Evolutionary conservation across 1,140 invertebrate genomes (phyloP).

Genomic region (Protaetia brevitarsis): DNA sequence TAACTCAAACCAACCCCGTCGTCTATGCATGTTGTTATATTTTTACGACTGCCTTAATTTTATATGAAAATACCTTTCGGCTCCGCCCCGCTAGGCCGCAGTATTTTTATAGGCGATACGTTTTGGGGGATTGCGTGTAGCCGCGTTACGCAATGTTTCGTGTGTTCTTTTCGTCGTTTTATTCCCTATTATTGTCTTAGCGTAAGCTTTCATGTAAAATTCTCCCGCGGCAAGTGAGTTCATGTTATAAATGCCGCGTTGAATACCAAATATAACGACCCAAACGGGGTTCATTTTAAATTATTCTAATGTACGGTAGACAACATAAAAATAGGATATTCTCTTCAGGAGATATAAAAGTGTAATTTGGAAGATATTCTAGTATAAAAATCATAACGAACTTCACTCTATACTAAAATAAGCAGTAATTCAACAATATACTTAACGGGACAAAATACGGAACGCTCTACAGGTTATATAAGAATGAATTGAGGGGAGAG

Average conservation of each 20-base stretch:
- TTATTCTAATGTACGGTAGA: no score
- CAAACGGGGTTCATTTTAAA: no score
- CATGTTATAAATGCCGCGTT: neutral
- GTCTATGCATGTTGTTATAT: conserved; percentile 3
- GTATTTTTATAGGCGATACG: neutral
- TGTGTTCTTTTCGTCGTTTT: neutral
- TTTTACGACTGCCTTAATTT: conserved; percentile 11
- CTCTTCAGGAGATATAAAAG: no score
- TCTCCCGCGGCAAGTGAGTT: neutral
- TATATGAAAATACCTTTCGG: neutral
- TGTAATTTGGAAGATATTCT: no score
- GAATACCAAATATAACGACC: no score
- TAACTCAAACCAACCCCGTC: conserved; percentile 1
- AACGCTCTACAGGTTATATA: no score
- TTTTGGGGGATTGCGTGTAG: neutral
- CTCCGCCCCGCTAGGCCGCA: neutral
- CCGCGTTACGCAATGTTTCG: neutral
- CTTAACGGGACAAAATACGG: no score
- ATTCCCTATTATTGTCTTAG: neutral
- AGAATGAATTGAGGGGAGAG: no score
- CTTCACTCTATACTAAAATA: no score
- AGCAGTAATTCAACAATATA: no score
- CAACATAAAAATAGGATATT: no score
- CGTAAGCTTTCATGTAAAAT: neutral
- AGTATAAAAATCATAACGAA: no score